Evolutionary conservation across 2,113 vertebrate species (phyloP).

Genomic region (Cyanistes caeruleus): DNA sequence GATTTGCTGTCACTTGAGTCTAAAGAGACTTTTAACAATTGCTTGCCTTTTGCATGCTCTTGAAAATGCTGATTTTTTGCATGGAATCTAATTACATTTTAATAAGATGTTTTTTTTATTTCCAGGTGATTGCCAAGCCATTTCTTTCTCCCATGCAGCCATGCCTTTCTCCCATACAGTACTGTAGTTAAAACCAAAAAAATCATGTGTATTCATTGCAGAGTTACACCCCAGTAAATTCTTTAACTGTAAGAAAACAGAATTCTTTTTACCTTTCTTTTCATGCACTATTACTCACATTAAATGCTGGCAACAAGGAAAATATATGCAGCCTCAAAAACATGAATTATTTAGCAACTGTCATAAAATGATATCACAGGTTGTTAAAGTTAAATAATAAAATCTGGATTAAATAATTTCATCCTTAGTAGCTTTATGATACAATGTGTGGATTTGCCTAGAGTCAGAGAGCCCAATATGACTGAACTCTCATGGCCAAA

Average conservation of each 20-base stretch:
- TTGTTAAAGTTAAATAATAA: constrained; percentile 26
- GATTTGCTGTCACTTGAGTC: constrained; percentile 42
- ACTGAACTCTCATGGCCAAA: neutral
- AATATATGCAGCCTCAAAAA: neutral
- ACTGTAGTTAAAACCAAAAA: neutral
- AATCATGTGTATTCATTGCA: neutral
- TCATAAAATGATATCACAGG: constrained; percentile 25
- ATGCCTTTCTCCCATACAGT: neutral
- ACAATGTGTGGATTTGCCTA: neutral
- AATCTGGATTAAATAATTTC: constrained; percentile 32
- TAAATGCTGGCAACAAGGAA: neutral
- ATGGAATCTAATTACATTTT: constrained; percentile 26
- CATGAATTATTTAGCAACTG: constrained; percentile 34
- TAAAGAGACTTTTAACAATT: constrained; percentile 38
- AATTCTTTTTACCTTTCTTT: constrained; percentile 15
- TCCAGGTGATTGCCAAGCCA: neutral
- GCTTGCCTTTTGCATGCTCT: constrained; percentile 5
- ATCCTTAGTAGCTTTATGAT: constrained; percentile 1
- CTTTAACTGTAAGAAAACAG: constrained; percentile 9
- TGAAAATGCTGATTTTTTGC: constrained; percentile 32
- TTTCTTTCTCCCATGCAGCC: neutral
- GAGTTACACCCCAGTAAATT: neutral
- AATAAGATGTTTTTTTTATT: neutral
- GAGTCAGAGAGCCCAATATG: neutral
- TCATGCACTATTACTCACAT: neutral